Evolutionary conservation across 2,888 invertebrate genomes (phyloP).

Genomic region (Drosophila stalkeri): DNA sequence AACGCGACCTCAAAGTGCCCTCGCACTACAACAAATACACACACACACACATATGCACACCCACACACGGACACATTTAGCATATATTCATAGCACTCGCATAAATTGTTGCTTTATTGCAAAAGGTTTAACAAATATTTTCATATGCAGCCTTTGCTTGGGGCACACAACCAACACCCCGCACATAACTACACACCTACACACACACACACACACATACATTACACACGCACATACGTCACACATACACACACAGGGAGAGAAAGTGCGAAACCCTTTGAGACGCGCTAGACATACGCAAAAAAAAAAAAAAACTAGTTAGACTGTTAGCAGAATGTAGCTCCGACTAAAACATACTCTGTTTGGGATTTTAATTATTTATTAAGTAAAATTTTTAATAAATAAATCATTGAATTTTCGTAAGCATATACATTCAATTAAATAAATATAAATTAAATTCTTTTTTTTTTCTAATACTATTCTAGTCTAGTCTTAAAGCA

Average conservation of each 20-base stretch:
- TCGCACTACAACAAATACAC: conserved; percentile 15
- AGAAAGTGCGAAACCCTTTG: conserved; percentile 72
- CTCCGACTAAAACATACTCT: background rate
- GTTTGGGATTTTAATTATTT: background rate
- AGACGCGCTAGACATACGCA: conserved; percentile 58
- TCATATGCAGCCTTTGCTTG: conserved; percentile 61
- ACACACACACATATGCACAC: conserved; percentile 5
- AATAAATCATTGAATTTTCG: background rate
- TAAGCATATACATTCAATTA: no score
- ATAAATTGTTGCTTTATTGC: conserved; percentile 49
- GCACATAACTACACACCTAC: conserved; percentile 25
- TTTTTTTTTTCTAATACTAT: no score
- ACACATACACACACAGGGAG: background rate
- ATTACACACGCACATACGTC: background rate
- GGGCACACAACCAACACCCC: conserved; percentile 28
- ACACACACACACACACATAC: conserved; percentile 12
- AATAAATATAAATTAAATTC: no score
- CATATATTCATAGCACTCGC: conserved; percentile 19
- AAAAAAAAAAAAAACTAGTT: conserved; percentile 24
- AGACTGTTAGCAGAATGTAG: background rate
- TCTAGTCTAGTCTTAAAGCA: no score
- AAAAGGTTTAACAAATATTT: conserved; percentile 70
- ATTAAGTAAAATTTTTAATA: background rate
- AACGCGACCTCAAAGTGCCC: conserved; percentile 41
- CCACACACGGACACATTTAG: background rate